Evolutionary conservation across 2,888 invertebrate species (phyloP).

Genomic region (Corbicula japonica): DNA sequence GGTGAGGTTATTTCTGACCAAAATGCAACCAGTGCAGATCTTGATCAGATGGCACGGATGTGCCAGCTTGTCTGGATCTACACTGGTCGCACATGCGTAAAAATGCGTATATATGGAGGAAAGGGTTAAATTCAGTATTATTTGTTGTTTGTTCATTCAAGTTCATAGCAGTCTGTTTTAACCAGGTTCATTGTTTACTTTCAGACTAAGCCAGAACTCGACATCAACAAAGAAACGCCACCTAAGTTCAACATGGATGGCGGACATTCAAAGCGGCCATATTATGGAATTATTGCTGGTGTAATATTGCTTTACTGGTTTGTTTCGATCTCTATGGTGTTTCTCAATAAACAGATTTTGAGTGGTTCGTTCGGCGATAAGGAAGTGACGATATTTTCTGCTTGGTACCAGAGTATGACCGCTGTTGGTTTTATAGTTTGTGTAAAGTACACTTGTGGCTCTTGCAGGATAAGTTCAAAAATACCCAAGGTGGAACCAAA

Average conservation of each 20-base stretch:
- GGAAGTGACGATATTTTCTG: constrained; percentile 84
- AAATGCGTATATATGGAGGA: too few relatives aligned
- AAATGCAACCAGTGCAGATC: too few relatives aligned
- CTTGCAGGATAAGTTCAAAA: constrained; percentile 32
- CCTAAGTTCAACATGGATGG: not conserved
- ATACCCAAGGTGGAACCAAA: constrained; percentile 68
- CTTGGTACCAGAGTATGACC: constrained; percentile 84
- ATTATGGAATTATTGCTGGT: constrained; percentile 58
- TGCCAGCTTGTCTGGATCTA: too few relatives aligned
- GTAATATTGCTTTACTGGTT: constrained; percentile 89
- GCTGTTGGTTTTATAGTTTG: constrained; percentile 76
- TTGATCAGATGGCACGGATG: too few relatives aligned
- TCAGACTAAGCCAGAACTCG: not conserved
- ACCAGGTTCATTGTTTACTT: not conserved
- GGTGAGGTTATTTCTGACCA: too few relatives aligned
- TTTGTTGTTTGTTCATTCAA: too few relatives aligned
- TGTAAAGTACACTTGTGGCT: constrained; percentile 39
- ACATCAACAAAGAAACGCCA: not conserved
- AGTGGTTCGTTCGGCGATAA: constrained; percentile 70
- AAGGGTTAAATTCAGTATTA: too few relatives aligned
- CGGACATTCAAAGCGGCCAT: constrained; percentile 10
- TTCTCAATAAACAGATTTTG: constrained; percentile 94
- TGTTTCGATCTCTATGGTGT: constrained; percentile 97
- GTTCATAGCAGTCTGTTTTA: too few relatives aligned
- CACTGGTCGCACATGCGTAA: too few relatives aligned